Evolutionary conservation across 2,888 invertebrate genomes (phyloP).

Genomic region (Mythimna lalbum): DNA sequence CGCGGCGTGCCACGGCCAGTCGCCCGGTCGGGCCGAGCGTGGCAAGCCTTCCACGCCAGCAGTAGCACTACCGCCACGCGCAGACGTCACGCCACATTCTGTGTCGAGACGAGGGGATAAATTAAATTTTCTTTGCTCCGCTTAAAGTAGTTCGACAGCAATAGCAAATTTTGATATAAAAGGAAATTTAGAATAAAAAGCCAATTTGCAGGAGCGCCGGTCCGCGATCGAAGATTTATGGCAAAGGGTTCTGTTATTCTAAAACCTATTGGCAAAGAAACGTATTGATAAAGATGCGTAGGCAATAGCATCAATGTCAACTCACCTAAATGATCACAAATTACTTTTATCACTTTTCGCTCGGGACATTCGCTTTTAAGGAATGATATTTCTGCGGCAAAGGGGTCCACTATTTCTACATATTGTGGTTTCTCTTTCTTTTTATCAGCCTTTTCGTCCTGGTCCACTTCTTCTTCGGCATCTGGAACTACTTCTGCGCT

Average conservation of each 20-base stretch:
- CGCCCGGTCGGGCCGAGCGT: slow-evolving; percentile 94
- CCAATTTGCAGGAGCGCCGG: neutral
- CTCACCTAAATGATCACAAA: slow-evolving; percentile 94
- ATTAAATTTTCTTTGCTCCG: neutral
- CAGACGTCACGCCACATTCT: slow-evolving; percentile 94
- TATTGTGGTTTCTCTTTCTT: slow-evolving; percentile 90
- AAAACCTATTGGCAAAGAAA: neutral
- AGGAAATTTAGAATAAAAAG: neutral
- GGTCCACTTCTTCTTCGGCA: slow-evolving; percentile 92
- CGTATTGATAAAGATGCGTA: neutral
- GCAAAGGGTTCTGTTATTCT: neutral
- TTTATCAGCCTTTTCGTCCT: slow-evolving; percentile 89
- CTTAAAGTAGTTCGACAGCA: too few relatives aligned
- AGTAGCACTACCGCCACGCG: slow-evolving; percentile 85
- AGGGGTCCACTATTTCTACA: slow-evolving; percentile 95
- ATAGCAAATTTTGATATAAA: neutral
- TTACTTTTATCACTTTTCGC: slow-evolving; percentile 94
- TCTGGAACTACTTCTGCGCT: slow-evolving; percentile 93
- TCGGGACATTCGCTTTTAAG: slow-evolving; percentile 94
- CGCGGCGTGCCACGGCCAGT: slow-evolving; percentile 98
- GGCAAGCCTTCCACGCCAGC: slow-evolving; percentile 90
- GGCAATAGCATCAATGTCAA: neutral
- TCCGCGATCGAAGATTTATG: too few relatives aligned
- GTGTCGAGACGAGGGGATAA: slow-evolving; percentile 10
- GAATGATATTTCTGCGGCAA: slow-evolving; percentile 95